These are phyloP conservation scores for Invenusta paracnida DNA, from an alignment of 2,888 invertebrate species.

Conservation along the genomic window DNA sequence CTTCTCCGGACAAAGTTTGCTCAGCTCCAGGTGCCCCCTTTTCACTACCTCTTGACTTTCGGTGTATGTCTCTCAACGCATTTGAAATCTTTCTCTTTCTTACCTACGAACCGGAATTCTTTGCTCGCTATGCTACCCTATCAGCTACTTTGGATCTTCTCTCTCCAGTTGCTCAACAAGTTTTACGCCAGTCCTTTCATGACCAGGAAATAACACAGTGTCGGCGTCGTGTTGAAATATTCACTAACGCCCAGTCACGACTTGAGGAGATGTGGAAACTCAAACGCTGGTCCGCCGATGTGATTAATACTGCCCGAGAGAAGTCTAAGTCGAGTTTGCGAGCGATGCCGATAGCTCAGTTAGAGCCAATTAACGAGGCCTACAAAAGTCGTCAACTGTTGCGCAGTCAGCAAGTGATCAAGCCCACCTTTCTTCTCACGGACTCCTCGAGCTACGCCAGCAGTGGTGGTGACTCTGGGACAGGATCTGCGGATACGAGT, in stretches of 20 bases:
- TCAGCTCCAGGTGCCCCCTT: background rate
- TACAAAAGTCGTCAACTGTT: background rate
- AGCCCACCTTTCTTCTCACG: background rate
- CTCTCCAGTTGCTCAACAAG: conserved; percentile 38
- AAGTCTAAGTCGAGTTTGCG: background rate
- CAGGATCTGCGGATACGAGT: background rate
- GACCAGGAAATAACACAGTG: conserved; percentile 15
- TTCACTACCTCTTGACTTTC: conserved; percentile 13
- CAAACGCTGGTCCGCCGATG: conserved; percentile 28
- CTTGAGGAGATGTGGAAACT: conserved; percentile 11
- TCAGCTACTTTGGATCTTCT: conserved; percentile 24
- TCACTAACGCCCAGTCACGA: background rate
- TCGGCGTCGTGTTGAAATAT: conserved; percentile 9
- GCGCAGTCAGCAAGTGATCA: background rate
- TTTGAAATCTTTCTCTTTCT: conserved; percentile 25
- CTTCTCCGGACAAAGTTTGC: conserved; percentile 21
- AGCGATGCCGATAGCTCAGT: background rate
- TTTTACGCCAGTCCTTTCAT: conserved; percentile 16
- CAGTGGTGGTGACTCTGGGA: background rate
- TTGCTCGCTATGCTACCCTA: background rate
- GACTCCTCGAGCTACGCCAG: background rate
- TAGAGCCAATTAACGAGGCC: background rate
- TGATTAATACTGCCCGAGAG: conserved; percentile 22
- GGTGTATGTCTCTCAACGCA: background rate
- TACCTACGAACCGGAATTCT: background rate